Conservation (phyloP, 2,113 vertebrate genomes). For the Notothenia coriiceps region DNA sequence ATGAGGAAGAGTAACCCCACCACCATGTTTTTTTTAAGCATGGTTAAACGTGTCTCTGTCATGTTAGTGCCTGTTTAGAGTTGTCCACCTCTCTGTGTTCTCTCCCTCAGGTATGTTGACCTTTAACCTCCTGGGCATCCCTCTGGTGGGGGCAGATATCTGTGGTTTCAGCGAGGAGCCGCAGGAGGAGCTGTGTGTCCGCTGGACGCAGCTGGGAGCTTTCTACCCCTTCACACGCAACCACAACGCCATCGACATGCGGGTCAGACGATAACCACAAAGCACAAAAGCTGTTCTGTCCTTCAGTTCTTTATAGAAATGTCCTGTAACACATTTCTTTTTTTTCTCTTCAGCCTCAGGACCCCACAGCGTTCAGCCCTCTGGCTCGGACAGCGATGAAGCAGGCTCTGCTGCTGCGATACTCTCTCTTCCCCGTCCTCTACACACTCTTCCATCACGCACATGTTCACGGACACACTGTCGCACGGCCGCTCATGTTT, state of each 20-base stretch:
- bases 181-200: slow-evolving; percentile 89
- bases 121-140: slow-evolving; percentile 90
- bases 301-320: not conserved
- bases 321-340: not conserved
- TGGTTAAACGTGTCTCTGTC: not conserved
- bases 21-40: not conserved
- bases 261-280: slow-evolving; percentile 66
- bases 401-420: slow-evolving; percentile 86
- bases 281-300: not conserved
- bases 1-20: not conserved
- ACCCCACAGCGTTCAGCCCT: slow-evolving; percentile 86
- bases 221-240: slow-evolving; percentile 94
- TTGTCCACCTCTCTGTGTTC: not conserved
- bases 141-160: slow-evolving; percentile 88
- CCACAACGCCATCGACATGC: slow-evolving; percentile 84
- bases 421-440: slow-evolving; percentile 89
- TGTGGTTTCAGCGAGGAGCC: slow-evolving; percentile 88
- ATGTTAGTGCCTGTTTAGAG: not conserved
- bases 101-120: slow-evolving; percentile 86
- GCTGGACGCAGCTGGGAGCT: slow-evolving; percentile 91
- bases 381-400: slow-evolving; percentile 85
- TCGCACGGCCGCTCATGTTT: slow-evolving; percentile 88
- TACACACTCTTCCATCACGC: slow-evolving; percentile 92
- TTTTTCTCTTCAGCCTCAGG: slow-evolving; percentile 84
- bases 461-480: slow-evolving; percentile 86